Conservation (phyloP, 2,797 vertebrate genomes). For the Acestrorhynchus altus region DNA sequence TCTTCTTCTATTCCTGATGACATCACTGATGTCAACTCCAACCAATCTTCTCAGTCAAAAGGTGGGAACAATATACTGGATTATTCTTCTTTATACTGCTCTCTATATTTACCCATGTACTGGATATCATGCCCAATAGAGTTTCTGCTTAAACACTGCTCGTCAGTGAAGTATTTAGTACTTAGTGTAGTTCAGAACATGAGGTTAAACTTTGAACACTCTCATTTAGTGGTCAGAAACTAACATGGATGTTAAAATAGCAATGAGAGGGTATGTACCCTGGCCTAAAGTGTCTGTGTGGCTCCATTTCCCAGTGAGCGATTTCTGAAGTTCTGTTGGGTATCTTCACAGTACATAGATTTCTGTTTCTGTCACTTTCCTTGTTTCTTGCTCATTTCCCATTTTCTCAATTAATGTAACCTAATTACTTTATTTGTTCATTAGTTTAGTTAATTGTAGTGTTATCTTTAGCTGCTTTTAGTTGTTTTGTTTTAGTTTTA, state of each 20-base stretch:
- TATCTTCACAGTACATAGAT: background rate
- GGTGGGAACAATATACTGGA: conserved; percentile 61
- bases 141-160: too few relatives aligned
- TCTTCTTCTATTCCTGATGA: conserved; percentile 79
- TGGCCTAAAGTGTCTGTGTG: too few relatives aligned
- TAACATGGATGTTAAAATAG: too few relatives aligned
- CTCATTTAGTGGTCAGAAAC: too few relatives aligned
- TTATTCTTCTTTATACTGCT: background rate
- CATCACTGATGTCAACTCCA: conserved; percentile 75
- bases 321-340: background rate
- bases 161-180: too few relatives aligned
- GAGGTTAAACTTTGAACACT: too few relatives aligned
- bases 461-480: too few relatives aligned
- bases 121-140: background rate
- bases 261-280: background rate
- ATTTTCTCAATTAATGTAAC: background rate
- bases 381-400: background rate
- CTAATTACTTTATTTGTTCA: background rate
- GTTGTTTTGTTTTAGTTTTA: too few relatives aligned
- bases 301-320: background rate
- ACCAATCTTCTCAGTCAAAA: conserved; percentile 71
- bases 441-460: too few relatives aligned
- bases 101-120: too few relatives aligned
- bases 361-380: background rate
- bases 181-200: too few relatives aligned